Conservation (phyloP, 2,888 invertebrate species). For the Polyploca ridens region DNA sequence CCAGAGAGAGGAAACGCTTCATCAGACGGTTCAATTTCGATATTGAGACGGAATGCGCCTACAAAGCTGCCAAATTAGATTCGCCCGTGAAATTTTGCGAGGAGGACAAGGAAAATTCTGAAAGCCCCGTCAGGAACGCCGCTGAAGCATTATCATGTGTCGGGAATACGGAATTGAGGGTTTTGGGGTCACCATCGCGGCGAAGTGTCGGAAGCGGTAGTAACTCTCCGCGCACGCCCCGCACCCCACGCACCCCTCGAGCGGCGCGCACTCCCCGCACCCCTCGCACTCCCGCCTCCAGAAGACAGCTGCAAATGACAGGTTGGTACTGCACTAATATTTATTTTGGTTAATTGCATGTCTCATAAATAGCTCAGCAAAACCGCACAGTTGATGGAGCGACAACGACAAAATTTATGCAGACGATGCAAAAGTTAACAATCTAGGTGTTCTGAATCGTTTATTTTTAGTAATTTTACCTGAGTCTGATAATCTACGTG, state of each 20-base stretch:
- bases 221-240: slow-evolving; percentile 67
- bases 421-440: not conserved
- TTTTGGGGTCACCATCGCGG: slow-evolving; percentile 73
- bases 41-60: slow-evolving; percentile 74
- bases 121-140: slow-evolving; percentile 65
- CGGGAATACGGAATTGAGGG: slow-evolving; percentile 70
- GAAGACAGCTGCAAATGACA: slow-evolving; percentile 82
- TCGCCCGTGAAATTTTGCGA: slow-evolving; percentile 77
- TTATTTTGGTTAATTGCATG: not conserved
- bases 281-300: slow-evolving; percentile 76
- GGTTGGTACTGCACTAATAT: slow-evolving; percentile 56
- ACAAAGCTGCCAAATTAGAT: slow-evolving; percentile 69
- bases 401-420: not conserved
- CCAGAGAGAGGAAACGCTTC: slow-evolving; percentile 84
- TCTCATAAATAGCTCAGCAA: not conserved
- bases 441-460: slow-evolving; percentile 6
- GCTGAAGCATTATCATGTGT: slow-evolving; percentile 73
- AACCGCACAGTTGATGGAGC: not conserved
- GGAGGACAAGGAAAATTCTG: slow-evolving; percentile 68
- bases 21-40: slow-evolving; percentile 86
- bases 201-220: slow-evolving; percentile 55
- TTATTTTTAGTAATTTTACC: slow-evolving; percentile 12
- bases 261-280: slow-evolving; percentile 72
- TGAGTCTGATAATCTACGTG: slow-evolving; percentile 7
- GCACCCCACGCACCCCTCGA: slow-evolving; percentile 66